Evolutionary conservation across 2,888 invertebrate genomes (phyloP).

Genomic region (Dichetophora obliterata): DNA sequence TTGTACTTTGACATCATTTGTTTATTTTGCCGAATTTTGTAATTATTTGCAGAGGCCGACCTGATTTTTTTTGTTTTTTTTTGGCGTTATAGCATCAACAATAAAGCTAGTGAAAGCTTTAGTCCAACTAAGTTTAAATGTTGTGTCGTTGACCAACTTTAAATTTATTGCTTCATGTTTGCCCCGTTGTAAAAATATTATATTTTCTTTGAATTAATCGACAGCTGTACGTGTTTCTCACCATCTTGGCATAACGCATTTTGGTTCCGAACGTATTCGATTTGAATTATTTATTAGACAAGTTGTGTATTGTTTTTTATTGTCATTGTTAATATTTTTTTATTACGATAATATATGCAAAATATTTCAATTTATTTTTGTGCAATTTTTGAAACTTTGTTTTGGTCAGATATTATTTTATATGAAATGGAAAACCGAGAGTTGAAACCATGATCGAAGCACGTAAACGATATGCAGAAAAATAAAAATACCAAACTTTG

Average conservation of each 20-base stretch:
- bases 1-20: neutral
- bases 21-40: neutral
- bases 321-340: neutral
- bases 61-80: neutral
- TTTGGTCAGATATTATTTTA: no score
- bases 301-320: neutral
- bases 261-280: neutral
- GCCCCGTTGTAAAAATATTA: neutral
- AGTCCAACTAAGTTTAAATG: neutral
- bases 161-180: conserved; percentile 48
- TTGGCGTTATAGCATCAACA: neutral
- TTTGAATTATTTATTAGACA: neutral
- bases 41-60: neutral
- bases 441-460: no score
- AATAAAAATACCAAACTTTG: no score
- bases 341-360: no score
- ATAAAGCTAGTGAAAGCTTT: conserved; percentile 20
- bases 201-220: neutral
- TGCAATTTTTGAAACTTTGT: no score
- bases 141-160: conserved; percentile 49
- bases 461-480: no score
- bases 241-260: neutral
- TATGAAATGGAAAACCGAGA: no score
- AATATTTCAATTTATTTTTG: no score
- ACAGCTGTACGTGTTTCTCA: neutral